A percentile compares a stretch with the other conserved stretches of the same genome.
phyloP scores from a whole-genome alignment of 35 echinoderm and acorn worm species.

The Ptychodera flava region DNA sequence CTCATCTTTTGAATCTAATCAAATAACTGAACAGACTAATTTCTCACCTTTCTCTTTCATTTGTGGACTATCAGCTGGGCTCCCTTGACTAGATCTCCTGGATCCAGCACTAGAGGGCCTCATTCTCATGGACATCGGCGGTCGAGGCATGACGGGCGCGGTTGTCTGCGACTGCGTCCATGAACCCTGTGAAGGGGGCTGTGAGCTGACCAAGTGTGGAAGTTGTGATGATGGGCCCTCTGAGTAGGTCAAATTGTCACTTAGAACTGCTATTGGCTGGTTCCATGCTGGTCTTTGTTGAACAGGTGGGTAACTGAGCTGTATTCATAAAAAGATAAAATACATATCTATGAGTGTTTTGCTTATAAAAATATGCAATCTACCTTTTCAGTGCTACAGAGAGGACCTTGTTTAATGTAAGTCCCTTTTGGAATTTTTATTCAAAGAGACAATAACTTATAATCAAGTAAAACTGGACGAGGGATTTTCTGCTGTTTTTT shows the following conservation, averaged over 20 bases:
- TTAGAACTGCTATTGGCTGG: slow-evolving; percentile 43
- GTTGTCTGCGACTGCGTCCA: slow-evolving; percentile 39
- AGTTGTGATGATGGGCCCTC: neutral
- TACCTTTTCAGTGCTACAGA: neutral
- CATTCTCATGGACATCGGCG: slow-evolving; percentile 47
- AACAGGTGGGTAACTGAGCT: slow-evolving; percentile 90
- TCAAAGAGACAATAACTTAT: too few species aligned
- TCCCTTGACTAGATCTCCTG: slow-evolving; percentile 21
- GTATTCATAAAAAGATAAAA: neutral
- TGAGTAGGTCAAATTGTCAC: slow-evolving; percentile 32
- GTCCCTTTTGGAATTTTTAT: neutral
- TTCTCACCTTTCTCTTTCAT: neutral
- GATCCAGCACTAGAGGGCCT: slow-evolving; percentile 85
- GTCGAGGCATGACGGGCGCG: slow-evolving; percentile 60
- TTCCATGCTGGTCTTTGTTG: slow-evolving; percentile 50
- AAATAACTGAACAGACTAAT: too few species aligned
- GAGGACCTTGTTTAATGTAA: neutral
- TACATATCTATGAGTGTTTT: neutral
- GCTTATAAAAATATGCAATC: neutral
- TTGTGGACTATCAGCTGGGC: neutral
- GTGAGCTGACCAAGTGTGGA: slow-evolving; percentile 6
- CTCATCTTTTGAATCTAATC: too few species aligned
- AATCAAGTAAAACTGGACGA: too few species aligned
- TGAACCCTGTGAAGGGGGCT: neutral
- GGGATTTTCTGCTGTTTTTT: too few species aligned